Base-by-base conservation (phyloP, 2,888 invertebrate species). In the Parnassius mnemosyne region DNA sequence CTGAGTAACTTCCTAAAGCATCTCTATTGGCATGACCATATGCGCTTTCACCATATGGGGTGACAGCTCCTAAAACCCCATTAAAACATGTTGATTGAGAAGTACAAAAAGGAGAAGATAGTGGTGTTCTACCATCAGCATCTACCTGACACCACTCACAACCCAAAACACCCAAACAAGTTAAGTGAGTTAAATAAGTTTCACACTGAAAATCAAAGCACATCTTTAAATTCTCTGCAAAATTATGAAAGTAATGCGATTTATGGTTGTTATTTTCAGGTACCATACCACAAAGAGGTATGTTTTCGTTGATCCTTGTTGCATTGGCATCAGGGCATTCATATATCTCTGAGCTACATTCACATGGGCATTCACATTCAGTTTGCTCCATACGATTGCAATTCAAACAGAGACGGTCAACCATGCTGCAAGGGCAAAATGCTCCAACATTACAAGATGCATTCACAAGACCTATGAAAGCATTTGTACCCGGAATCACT, bases 291-390 rank as follows among this genome's bases (percentile, higher is more conserved):
- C 92, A 92, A 16, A 91, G 76, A 1, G 90, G 85, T 51, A 85
- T 83, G 56, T 87, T 81, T 69, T 81, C 79, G 67, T 79, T 79
- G 13, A 81, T 75, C 56, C 77, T 76, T 2, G 87, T 80, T 34
- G 78, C 64, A 61, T 87, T 89, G 0, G 81, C 71, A 60, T 80
- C 79, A 1, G 86, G 81, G 57, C 89, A 89, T 54, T 89, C 85
- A 58, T 85, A 88, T 7, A 81, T 71, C 70, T 89, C 88, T 1
- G 93, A 91, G 65, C 92, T 95, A 77, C 98, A 98, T 83, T 98
- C 97, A 80, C 98, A 98, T 0, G 98, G 98, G 77, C 98, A 98
- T 83, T 98, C 98, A 74, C 98, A 98, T 78, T 98, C 97, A 3
- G 95, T 96, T 85, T 97, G 97, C 80, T 98, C 98, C 96, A 98